These are phyloP conservation scores for Labeo calbasu DNA, from an alignment of 2,797 vertebrate species.

Conservation along the genomic window DNA sequence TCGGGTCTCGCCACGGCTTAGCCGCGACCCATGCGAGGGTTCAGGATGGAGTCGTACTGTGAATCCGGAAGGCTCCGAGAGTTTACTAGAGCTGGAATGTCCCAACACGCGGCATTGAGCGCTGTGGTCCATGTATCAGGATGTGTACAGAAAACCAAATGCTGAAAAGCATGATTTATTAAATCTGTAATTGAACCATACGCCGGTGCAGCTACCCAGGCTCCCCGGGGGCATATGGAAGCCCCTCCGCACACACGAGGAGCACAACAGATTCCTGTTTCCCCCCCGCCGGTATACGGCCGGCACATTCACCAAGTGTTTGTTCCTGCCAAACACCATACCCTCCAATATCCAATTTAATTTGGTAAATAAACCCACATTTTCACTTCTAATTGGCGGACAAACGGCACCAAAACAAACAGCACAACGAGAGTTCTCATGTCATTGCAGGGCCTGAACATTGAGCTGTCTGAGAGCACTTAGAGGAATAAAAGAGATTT, in stretches of 20 bases:
- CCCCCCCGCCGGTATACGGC: slow-evolving; percentile 27
- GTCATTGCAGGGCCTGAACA: slow-evolving; percentile 44
- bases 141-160: slow-evolving; percentile 28
- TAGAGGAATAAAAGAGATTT: slow-evolving; percentile 65
- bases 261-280: slow-evolving; percentile 54
- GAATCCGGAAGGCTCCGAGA: slow-evolving; percentile 45
- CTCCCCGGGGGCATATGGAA: slow-evolving; percentile 34
- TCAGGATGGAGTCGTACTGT: slow-evolving; percentile 56
- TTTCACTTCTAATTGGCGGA: slow-evolving; percentile 57
- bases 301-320: slow-evolving; percentile 46
- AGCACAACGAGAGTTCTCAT: slow-evolving; percentile 54
- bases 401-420: slow-evolving; percentile 51
- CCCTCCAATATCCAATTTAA: slow-evolving; percentile 53
- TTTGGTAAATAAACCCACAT: slow-evolving; percentile 58
- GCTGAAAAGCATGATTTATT: slow-evolving; percentile 64
- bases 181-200: slow-evolving; percentile 57
- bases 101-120: slow-evolving; percentile 34
- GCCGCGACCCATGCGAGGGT: slow-evolving; percentile 28
- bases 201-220: slow-evolving; percentile 32
- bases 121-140: slow-evolving; percentile 43
- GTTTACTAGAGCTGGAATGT: slow-evolving; percentile 42
- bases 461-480: slow-evolving; percentile 62
- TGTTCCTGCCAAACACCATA: slow-evolving; percentile 56
- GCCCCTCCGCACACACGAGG: slow-evolving; percentile 24
- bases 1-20: slow-evolving; percentile 30